Evolutionary conservation across 2,113 vertebrate genomes (phyloP).

Genomic region (Brachionichthys hirsutus): DNA sequence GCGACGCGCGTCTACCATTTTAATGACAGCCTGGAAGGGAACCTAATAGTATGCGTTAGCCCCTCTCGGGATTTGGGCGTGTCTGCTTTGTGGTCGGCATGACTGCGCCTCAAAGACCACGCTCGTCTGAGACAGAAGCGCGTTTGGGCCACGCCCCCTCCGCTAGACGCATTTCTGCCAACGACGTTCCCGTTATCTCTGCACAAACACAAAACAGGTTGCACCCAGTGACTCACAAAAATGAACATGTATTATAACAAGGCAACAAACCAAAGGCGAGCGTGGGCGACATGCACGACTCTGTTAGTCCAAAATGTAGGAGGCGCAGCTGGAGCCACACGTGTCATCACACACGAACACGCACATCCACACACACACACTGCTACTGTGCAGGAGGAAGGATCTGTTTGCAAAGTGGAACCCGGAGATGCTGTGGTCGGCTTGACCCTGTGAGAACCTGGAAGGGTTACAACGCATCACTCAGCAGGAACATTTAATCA

Average conservation of each 20-base stretch:
- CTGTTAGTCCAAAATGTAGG: slow-evolving; percentile 34
- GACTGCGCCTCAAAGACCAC: slow-evolving; percentile 11
- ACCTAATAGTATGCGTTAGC: slow-evolving; percentile 4
- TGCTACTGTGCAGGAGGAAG: slow-evolving; percentile 60
- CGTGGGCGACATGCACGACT: slow-evolving; percentile 46
- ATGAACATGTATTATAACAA: slow-evolving; percentile 40
- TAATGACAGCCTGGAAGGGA: slow-evolving; percentile 28
- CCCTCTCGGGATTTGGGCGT: slow-evolving; percentile 34
- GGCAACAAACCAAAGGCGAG: slow-evolving; percentile 28
- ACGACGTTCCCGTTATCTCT: slow-evolving; percentile 5
- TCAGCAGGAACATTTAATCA: slow-evolving; percentile 38
- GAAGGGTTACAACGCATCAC: slow-evolving; percentile 56
- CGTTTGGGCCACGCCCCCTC: not conserved
- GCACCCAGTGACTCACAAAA: slow-evolving; percentile 31
- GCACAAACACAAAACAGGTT: slow-evolving; percentile 20
- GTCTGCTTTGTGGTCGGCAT: slow-evolving; percentile 35
- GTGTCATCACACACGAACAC: slow-evolving; percentile 28
- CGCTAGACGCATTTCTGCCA: slow-evolving; percentile 3
- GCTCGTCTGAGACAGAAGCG: slow-evolving; percentile 11
- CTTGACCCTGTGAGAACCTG: slow-evolving; percentile 57
- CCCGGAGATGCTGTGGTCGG: slow-evolving; percentile 40
- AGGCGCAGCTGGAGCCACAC: slow-evolving; percentile 10
- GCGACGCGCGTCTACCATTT: slow-evolving; percentile 49
- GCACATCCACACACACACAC: slow-evolving; percentile 39
- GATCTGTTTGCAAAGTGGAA: slow-evolving; percentile 48